Base-by-base conservation (phyloP, 2,797 vertebrate species). In the Poeciliopsis paucimaculata region DNA sequence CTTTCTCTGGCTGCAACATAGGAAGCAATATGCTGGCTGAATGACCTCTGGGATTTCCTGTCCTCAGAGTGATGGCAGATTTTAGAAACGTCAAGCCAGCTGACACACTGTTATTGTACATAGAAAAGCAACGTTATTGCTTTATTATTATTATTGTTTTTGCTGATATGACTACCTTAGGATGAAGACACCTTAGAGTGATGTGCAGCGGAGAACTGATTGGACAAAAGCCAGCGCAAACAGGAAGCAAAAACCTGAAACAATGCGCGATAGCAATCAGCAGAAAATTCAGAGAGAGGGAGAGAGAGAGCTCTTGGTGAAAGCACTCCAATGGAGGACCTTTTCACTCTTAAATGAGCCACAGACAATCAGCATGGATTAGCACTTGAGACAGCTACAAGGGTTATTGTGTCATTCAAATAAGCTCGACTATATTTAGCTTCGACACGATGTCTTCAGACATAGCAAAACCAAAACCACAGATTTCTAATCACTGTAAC, bases 31-130 rank as follows among this genome's bases (percentile, higher is more conserved):
- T 86, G 91, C 89, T 55, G 82, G 72, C 72, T 93, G 92, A 95
- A 96, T 92, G 93, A 95, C 93, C 92, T 94, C 57, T 93, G 94
- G 94, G 95, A 96, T 94, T 95, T 95, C 95, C 95, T 95, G 94
- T 85, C 72, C 89, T 91, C 83, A 77, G 68, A 93, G 91, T 88
- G 89, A 92, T 86, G 90, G 90, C 86, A 90, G 91, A 91, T 83
- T 91, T 91, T 89, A 90, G 90, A 77, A 72, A 90, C 85, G 78
- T 81, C 84, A 5, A 57, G 55, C 81, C 60, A 51, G 89, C 84
- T 64, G 76, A 80, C 64, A 73, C 72, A 84, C 83, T 79, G 82
- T 20, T 36, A 77, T 84, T 81, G 87, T 74, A 83, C 75, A 84
- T 34, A 57, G 47, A 82, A 55, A 82, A 86, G 81, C 71, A 12